These are phyloP conservation scores for Pyrocoelia pectoralis DNA, from an alignment of 2,888 invertebrate genomes.

Conservation along the genomic window DNA sequence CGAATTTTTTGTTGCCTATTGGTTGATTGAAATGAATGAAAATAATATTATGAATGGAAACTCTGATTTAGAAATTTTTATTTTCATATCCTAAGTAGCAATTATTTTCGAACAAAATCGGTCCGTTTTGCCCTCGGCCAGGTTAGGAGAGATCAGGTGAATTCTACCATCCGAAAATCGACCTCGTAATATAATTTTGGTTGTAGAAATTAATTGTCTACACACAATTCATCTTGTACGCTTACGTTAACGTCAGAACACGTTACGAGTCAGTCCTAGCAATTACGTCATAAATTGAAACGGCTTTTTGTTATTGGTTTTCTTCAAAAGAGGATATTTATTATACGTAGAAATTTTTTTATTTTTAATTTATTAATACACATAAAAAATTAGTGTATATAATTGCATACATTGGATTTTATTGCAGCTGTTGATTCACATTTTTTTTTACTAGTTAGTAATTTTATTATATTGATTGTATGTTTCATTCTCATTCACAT, in stretches of 20 bases:
- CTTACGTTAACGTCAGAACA: conserved; percentile 54
- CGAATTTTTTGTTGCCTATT: neutral
- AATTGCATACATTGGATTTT: conserved; percentile 1
- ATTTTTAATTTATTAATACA: conserved; percentile 49
- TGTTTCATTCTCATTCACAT: conserved; percentile 22
- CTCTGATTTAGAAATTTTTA: conserved; percentile 25
- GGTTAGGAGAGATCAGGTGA: conserved; percentile 57
- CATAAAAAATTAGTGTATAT: conserved; percentile 24
- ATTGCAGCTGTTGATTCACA: conserved; percentile 14
- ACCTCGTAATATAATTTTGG: conserved; percentile 54
- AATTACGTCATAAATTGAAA: conserved; percentile 53
- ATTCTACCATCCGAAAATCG: conserved; percentile 46
- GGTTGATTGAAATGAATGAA: conserved; percentile 9
- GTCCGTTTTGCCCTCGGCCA: conserved; percentile 45
- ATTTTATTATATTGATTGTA: conserved; percentile 29
- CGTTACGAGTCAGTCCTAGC: conserved; percentile 46
- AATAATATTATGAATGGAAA: neutral
- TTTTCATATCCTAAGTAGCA: conserved; percentile 3
- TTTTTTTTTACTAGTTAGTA: conserved; percentile 17
- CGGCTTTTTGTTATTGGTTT: conserved; percentile 46
- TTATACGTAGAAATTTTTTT: conserved; percentile 47
- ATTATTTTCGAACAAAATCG: neutral
- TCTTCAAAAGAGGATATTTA: conserved; percentile 44
- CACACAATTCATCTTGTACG: conserved; percentile 53
- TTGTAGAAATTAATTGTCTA: conserved; percentile 56